Base-by-base conservation (phyloP, 1,140 invertebrate species). In the Achroia grisella region DNA sequence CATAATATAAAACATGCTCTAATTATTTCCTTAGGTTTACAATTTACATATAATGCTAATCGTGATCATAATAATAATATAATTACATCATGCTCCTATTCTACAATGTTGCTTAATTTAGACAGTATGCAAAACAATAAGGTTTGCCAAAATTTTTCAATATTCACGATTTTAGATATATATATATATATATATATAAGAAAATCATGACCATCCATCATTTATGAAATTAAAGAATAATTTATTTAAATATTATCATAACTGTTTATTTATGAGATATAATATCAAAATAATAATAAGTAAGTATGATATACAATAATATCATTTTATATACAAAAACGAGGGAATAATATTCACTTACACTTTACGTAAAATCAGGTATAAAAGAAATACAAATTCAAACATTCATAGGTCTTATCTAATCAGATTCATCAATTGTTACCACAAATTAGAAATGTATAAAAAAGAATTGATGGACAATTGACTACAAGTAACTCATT, bases 1-100 rank as follows among this genome's bases (percentile, higher is more conserved):
- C 70, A 76, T 77, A 79, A 81, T 84, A 84, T 80, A 84, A 84
- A 82, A 82, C 76, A 82, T 80, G 75, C 74, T 79, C 77, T 79
- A 76, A 64, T 66, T 55, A 66, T 71, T 71, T 66, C 41, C 74
- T 82, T 80, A 80, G 8, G 52, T 28, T 70, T 81, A 84, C 71
- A 78, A 72, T 84, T 73, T 84, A 84, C 80, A 84, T 70, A 62
- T 53, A 78, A 39, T 33, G 36, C 57, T 74, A 72, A 63, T 65
- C 66, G 67, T 77, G 73, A 72, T 75, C 62, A 62, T 78, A 66
- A 58, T 77, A 71, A 62, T 78, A 66, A 58, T 77, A 71, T 61
- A 71, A 55, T 59, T 65, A 64, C 64, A 63, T 61, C 62, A 72
- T 62, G 69, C 64, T 71, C 70, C 54, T 76, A 77, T 62, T 41